A percentile compares a stretch with the other conserved stretches of the same genome.
phyloP scores from a whole-genome alignment of 2,888 invertebrate species.

The Acanthosepion pharaonis region DNA sequence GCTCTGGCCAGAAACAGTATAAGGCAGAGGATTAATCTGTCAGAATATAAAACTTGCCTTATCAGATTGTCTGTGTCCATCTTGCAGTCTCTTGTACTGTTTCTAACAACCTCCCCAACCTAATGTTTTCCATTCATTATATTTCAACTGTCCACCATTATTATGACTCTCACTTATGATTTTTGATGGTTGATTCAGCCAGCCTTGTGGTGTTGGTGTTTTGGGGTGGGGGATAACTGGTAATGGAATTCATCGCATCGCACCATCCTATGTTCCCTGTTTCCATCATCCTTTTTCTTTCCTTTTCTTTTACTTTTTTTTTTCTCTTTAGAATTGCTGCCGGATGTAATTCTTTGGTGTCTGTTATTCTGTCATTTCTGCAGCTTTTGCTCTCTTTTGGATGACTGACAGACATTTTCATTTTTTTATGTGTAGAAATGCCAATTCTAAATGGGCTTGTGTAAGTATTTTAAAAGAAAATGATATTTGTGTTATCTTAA shows the following conservation, averaged over 20 bases:
- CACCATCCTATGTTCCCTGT: background rate
- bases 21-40: constrained; percentile 37
- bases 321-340: background rate
- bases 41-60: constrained; percentile 40
- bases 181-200: background rate
- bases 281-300: background rate
- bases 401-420: no score
- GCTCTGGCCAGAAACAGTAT: constrained; percentile 1
- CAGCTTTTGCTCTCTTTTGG: background rate
- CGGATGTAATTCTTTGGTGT: background rate
- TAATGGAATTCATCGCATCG: background rate
- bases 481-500: no score
- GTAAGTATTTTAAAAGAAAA: no score
- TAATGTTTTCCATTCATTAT: background rate
- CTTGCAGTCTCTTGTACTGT: background rate
- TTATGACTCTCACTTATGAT: constrained; percentile 33
- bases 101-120: background rate
- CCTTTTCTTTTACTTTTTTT: background rate
- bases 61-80: constrained; percentile 41
- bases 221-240: background rate
- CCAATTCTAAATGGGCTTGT: no score
- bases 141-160: constrained; percentile 6
- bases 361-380: background rate
- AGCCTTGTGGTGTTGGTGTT: background rate
- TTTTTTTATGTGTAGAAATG: no score